A percentile compares a stretch with the other conserved stretches of the same genome.
phyloP scores from a whole-genome alignment of 2,888 invertebrate genomes.

The Norana najaformis region DNA sequence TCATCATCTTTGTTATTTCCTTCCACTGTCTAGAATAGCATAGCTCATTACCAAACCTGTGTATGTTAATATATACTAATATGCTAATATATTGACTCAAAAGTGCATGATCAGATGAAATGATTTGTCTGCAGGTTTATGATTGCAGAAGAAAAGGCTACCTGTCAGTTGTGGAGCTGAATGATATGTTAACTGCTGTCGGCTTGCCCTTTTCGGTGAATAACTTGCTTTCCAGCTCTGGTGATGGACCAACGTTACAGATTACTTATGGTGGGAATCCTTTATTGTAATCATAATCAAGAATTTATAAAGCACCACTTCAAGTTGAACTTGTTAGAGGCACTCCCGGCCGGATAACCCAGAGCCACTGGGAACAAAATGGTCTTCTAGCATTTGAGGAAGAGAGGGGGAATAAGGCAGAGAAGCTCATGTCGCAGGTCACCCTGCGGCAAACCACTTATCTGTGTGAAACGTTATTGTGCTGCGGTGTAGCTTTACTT shows the following conservation, averaged over 20 bases:
- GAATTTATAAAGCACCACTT: too few relatives aligned
- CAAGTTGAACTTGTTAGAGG: too few relatives aligned
- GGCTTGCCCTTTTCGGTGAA: background rate
- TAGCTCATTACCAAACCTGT: background rate
- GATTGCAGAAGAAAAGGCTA: background rate
- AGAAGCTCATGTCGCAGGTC: too few relatives aligned
- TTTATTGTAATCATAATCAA: too few relatives aligned
- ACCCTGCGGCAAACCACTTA: too few relatives aligned
- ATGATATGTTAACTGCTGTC: background rate
- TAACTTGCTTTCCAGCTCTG: background rate
- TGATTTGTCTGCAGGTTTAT: background rate
- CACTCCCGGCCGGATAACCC: too few relatives aligned
- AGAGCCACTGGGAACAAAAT: too few relatives aligned
- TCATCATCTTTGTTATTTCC: background rate
- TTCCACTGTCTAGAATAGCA: background rate
- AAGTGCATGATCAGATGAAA: background rate
- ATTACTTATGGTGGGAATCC: background rate
- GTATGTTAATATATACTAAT: background rate
- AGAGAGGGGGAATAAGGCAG: too few relatives aligned
- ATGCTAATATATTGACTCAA: background rate
- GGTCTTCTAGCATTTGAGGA: too few relatives aligned
- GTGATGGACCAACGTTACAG: slow-evolving; percentile 19
- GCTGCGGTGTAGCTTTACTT: too few relatives aligned
- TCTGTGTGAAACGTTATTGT: too few relatives aligned
- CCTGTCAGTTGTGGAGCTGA: background rate